Conservation (phyloP, 2,888 invertebrate genomes). For the Lutraria lutraria region DNA sequence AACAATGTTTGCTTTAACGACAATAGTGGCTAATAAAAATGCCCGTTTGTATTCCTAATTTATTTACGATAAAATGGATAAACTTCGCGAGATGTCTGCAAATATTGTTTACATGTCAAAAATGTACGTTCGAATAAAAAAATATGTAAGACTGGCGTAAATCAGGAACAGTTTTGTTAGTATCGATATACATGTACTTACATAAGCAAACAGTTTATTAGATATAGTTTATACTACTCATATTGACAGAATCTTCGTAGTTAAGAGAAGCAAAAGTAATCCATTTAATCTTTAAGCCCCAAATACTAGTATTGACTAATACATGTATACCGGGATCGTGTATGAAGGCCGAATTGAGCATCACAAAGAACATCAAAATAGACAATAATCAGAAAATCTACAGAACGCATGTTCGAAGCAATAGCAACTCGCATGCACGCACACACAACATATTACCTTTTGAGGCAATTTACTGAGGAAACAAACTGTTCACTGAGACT, state of each 20-base stretch:
- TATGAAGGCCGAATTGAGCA: too few relatives aligned
- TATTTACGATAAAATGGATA: background rate
- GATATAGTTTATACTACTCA: background rate
- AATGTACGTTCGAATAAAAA: background rate
- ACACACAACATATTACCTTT: too few relatives aligned
- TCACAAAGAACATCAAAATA: too few relatives aligned
- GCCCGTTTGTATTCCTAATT: background rate
- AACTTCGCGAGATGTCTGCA: background rate
- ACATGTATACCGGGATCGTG: too few relatives aligned
- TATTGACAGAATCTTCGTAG: background rate
- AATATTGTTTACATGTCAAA: background rate
- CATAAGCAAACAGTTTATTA: background rate
- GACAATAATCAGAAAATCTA: too few relatives aligned
- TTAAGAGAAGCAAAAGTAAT: too few relatives aligned
- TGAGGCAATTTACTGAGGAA: too few relatives aligned
- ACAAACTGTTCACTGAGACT: too few relatives aligned
- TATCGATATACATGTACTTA: background rate
- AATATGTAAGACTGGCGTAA: background rate
- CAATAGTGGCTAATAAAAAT: constrained; percentile 15
- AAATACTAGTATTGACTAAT: too few relatives aligned
- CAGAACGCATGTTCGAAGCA: too few relatives aligned
- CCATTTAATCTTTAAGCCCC: too few relatives aligned
- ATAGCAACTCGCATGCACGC: too few relatives aligned
- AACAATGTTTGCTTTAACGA: background rate
- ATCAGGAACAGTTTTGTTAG: background rate